Conservation (phyloP, 2,797 vertebrate genomes). For the Peromyscus nudipes region DNA sequence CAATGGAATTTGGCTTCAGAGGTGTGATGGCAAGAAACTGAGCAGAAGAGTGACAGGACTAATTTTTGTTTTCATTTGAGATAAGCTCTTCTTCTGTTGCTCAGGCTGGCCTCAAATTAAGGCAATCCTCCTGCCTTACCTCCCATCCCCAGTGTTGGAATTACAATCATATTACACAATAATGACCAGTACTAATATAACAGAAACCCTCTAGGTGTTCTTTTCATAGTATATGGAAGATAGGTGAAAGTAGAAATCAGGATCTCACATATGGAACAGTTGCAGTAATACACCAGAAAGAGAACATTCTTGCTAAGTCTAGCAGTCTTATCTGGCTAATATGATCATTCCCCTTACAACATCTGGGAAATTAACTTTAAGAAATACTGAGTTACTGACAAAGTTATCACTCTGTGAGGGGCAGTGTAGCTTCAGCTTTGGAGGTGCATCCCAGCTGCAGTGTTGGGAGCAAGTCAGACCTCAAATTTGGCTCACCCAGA, state of each 20-base stretch:
- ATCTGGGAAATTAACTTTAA: background rate
- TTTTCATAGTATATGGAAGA: background rate
- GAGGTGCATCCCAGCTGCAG: slow-evolving; percentile 11
- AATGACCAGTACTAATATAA: background rate
- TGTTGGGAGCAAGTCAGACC: slow-evolving; percentile 35
- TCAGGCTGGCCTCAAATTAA: background rate
- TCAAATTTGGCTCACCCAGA: slow-evolving; percentile 53
- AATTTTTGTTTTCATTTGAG: background rate
- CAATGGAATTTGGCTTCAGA: background rate
- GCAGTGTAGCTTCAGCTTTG: background rate
- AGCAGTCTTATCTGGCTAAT: background rate
- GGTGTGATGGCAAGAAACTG: too few relatives aligned
- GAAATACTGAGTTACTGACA: background rate
- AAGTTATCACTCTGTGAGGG: slow-evolving; percentile 19
- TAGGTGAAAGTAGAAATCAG: background rate
- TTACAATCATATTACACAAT: background rate
- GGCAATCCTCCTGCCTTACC: background rate
- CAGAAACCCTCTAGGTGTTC: background rate
- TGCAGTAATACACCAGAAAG: background rate
- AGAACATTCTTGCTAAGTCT: background rate
- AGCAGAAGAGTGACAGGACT: background rate
- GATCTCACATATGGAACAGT: background rate
- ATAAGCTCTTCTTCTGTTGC: background rate
- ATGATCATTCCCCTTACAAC: background rate
- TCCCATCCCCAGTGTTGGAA: too few relatives aligned